Evolutionary conservation across 2,113 vertebrate genomes (phyloP).

Genomic region (Australoheros scitulus): DNA sequence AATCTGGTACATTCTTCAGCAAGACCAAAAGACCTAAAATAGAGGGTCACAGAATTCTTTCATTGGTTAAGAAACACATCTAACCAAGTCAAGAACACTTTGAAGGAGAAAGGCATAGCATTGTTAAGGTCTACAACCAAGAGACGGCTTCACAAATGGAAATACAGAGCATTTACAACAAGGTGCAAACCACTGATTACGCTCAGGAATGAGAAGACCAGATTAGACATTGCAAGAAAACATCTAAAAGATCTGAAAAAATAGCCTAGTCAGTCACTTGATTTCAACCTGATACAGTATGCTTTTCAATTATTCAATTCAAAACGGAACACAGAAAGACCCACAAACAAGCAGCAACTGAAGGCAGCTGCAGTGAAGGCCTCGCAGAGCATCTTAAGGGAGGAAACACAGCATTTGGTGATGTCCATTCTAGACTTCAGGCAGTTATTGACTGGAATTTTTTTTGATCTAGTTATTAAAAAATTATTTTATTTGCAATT

Average conservation of each 20-base stretch:
- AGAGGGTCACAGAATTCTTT: too few relatives aligned
- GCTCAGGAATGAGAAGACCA: background rate
- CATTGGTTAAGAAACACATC: too few relatives aligned
- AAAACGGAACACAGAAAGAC: background rate
- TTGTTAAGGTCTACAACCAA: too few relatives aligned
- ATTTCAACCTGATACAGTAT: background rate
- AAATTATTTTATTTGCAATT: background rate
- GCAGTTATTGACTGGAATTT: background rate
- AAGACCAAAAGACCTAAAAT: too few relatives aligned
- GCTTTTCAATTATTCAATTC: background rate
- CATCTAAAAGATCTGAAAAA: background rate
- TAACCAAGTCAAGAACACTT: too few relatives aligned
- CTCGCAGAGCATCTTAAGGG: background rate
- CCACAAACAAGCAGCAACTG: accelerated
- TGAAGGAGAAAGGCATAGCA: too few relatives aligned
- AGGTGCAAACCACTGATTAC: too few relatives aligned
- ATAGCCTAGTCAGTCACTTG: background rate
- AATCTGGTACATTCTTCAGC: too few relatives aligned
- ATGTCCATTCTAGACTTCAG: background rate
- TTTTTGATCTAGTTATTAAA: background rate
- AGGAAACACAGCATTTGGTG: background rate
- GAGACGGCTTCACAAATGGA: too few relatives aligned
- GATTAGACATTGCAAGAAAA: background rate
- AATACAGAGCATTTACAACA: too few relatives aligned
- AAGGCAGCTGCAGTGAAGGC: background rate